Base-by-base conservation (phyloP, 1,140 invertebrate species). In the Cotesia typhae region DNA sequence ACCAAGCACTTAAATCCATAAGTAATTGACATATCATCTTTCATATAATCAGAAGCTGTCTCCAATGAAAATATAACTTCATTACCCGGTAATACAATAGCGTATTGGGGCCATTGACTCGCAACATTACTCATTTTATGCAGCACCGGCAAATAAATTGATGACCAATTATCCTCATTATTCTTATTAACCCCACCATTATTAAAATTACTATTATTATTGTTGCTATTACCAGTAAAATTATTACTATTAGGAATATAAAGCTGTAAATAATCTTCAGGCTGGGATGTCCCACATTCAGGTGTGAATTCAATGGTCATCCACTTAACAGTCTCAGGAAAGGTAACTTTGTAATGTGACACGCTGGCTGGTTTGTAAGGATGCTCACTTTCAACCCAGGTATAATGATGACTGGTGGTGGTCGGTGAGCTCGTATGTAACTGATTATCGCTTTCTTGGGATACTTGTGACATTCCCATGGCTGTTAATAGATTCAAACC, bases 351-450 rank as follows among this genome's bases (percentile, higher is more conserved):
- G 77, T 96, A 97, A 87, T 94, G 94, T 51, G 92, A 92, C 10
- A 98, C 94, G 63, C 92, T 92, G 3, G 96, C 93, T 52, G 94
- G 92, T 86, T 96, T 96, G 85, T 99, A 99, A 0, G 97, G 98
- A 89, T 99, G 98, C 47, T 97, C 95, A 84, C 96, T 98, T 87
- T 99, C 96, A 6, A 98, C 91, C 88, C 96, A 92, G 7, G 95
- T 94, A 82, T 97, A 97, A 87, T 96, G 94, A 78, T 93, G 90
- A 74, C 93, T 93, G 0, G 94, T 95, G 7, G 93, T 92, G 57
- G 85, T 55, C 7, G 83, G 79, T n/a, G 82, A 76, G 67, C 82
- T 41, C 71, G 79, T 76, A 51, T 84, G 82, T 20, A 79, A 70
- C 52, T 83, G 83, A 37, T 63, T 77, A 61, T 85, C 83, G 57